A percentile compares a stretch with the other conserved stretches of the same genome.
Evolutionary conservation across 35 echinoderm and acorn worm genomes (phyloP).

Genomic region (Apostichopus californicus): DNA sequence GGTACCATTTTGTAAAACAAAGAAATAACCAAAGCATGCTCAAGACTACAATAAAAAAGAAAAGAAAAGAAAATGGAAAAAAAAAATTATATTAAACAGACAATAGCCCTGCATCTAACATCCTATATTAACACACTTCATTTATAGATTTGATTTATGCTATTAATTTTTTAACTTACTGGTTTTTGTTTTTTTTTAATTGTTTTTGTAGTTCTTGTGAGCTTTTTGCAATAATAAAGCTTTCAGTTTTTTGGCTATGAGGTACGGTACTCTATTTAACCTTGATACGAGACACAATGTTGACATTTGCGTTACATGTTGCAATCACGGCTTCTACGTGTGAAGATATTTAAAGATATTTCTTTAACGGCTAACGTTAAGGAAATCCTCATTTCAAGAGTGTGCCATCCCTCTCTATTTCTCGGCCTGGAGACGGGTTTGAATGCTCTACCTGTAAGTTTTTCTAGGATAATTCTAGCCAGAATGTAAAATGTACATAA

Average conservation of each 20-base stretch:
- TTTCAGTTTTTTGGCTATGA: neutral
- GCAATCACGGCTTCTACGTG: neutral
- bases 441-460: neutral
- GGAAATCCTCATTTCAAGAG: too few relatives aligned
- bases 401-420: too few relatives aligned
- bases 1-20: neutral
- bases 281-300: neutral
- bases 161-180: neutral
- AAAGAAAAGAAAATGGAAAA: neutral
- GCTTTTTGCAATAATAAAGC: neutral
- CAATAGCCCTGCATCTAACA: constrained; percentile 1
- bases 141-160: neutral
- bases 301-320: neutral
- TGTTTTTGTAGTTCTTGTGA: constrained; percentile 9
- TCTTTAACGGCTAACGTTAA: too few relatives aligned
- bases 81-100: too few relatives aligned
- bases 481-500: too few relatives aligned
- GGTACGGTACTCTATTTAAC: neutral
- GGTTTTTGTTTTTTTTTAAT: neutral
- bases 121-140: constrained; percentile 15
- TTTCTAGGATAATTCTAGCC: neutral
- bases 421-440: neutral
- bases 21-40: neutral
- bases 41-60: neutral
- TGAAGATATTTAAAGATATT: too few relatives aligned